These are phyloP conservation scores for Agelastica alni DNA, from an alignment of 2,888 invertebrate species.

Conservation along the genomic window DNA sequence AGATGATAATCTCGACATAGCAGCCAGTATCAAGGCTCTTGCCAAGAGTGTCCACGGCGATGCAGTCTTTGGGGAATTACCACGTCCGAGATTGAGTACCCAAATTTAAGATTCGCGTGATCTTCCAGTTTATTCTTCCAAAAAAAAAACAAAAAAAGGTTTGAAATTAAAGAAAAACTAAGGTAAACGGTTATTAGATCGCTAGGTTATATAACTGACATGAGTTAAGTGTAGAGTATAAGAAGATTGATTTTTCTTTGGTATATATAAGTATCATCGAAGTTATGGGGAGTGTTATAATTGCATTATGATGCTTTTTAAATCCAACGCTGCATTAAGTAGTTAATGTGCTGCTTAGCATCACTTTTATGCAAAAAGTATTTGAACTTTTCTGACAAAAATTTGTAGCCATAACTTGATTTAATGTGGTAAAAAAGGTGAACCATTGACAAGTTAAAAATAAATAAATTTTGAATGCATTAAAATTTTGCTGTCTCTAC, in stretches of 20 bases:
- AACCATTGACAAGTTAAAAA: no score
- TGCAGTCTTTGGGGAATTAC: slow-evolving; percentile 84
- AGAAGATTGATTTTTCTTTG: slow-evolving; percentile 1
- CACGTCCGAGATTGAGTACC: slow-evolving; percentile 82
- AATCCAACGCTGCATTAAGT: no score
- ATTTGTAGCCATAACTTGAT: no score
- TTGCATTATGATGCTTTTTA: no score
- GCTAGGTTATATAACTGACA: background rate
- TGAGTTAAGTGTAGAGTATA: background rate
- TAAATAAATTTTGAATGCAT: no score
- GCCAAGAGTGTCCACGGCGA: slow-evolving; percentile 90
- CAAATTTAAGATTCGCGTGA: slow-evolving; percentile 67
- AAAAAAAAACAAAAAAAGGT: background rate
- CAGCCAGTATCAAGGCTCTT: slow-evolving; percentile 89
- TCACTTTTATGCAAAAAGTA: no score
- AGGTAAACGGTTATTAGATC: slow-evolving; percentile 5
- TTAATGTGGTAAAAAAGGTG: no score
- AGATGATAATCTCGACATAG: slow-evolving; percentile 66
- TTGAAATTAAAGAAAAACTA: slow-evolving; percentile 1
- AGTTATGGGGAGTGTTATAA: background rate
- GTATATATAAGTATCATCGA: background rate
- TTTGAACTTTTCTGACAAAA: no score
- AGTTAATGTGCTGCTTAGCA: no score
- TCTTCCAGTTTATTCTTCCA: slow-evolving; percentile 21
- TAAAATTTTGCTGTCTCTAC: no score